phyloP scores from a whole-genome alignment of 2,113 vertebrate species.

The Pseudonaja textilis region DNA sequence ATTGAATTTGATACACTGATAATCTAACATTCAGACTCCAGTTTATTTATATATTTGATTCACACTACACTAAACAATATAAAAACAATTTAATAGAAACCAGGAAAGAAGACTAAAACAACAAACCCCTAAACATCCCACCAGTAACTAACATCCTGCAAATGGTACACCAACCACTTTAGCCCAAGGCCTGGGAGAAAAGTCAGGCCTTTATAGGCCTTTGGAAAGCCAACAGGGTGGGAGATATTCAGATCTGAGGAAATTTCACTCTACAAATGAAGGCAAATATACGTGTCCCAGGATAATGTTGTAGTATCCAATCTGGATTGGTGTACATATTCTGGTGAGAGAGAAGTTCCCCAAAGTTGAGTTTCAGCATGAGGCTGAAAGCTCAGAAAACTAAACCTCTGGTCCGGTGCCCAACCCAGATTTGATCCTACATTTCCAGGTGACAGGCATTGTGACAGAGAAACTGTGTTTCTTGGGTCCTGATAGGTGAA shows the following conservation, averaged over 20 bases:
- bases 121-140: background rate
- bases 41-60: background rate
- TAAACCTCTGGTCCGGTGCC: background rate
- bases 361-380: background rate
- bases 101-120: background rate
- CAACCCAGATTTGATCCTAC: background rate
- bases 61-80: background rate
- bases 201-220: background rate
- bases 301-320: background rate
- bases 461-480: background rate
- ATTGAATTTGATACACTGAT: background rate
- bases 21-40: background rate
- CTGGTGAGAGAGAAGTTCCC: background rate
- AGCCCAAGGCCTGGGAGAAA: background rate
- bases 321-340: background rate
- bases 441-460: background rate
- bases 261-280: background rate
- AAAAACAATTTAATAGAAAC: background rate
- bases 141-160: background rate
- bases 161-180: background rate
- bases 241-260: background rate
- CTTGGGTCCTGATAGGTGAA: background rate
- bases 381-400: background rate
- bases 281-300: background rate
- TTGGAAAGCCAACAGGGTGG: background rate